Conservation (phyloP, 2,888 invertebrate genomes). For the Tineola bisselliella region DNA sequence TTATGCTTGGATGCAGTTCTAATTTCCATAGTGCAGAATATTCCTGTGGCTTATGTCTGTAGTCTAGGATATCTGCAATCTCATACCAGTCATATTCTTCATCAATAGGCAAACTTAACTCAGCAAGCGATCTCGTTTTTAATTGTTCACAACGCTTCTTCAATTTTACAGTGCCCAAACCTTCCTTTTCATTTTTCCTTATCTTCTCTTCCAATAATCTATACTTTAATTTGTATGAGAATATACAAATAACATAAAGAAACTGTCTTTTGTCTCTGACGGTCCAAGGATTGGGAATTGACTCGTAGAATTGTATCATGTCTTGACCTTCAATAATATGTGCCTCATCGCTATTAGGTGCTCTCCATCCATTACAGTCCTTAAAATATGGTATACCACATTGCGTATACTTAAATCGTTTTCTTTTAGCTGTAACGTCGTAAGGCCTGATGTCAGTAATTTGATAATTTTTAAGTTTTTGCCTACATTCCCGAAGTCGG, state of each 20-base stretch:
- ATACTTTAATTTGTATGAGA: not conserved
- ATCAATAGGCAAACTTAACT: not conserved
- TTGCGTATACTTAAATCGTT: not conserved
- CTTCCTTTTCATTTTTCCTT: not conserved
- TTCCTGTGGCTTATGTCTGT: not conserved
- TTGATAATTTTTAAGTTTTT: not conserved
- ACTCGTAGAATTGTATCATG: not conserved
- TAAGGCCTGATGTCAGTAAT: not conserved
- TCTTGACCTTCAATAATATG: not conserved
- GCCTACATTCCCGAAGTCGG: not conserved
- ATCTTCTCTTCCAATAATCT: not conserved
- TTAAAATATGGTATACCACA: conserved; percentile 3
- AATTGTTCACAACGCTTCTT: not conserved
- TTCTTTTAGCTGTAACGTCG: not conserved
- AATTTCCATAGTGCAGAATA: not conserved
- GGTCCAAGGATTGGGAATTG: not conserved
- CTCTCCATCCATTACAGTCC: not conserved
- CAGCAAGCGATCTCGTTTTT: not conserved
- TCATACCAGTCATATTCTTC: conserved; percentile 1
- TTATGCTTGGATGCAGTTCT: not conserved
- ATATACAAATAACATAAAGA: not conserved
- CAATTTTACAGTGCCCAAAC: not conserved
- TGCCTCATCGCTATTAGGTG: not conserved
- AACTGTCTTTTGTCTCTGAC: not conserved
- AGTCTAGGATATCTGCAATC: not conserved